phyloP scores from a whole-genome alignment of 2,113 vertebrate genomes.

The Halichoerus grypus region DNA sequence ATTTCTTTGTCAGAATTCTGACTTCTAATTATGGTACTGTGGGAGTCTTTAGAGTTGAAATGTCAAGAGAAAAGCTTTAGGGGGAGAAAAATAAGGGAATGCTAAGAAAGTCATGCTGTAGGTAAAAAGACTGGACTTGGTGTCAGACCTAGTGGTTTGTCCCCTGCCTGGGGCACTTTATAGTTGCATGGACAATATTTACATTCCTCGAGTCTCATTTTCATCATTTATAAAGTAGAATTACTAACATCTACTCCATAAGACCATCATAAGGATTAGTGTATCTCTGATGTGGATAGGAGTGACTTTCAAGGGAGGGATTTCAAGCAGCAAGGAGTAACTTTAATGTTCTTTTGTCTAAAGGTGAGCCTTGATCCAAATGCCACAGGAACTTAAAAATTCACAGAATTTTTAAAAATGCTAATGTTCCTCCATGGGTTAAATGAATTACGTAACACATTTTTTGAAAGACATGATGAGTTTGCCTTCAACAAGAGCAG shows the following conservation, averaged over 20 bases:
- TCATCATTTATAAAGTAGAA: neutral
- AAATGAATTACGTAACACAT: neutral
- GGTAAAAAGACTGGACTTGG: neutral
- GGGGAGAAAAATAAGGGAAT: constrained; percentile 24
- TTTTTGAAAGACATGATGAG: neutral
- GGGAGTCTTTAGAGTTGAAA: neutral
- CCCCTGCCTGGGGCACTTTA: neutral
- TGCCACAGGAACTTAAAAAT: neutral
- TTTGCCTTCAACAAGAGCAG: constrained; percentile 16
- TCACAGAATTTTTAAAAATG: neutral
- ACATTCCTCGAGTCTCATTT: neutral
- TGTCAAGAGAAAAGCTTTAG: neutral
- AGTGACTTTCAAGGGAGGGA: neutral
- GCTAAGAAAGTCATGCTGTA: neutral
- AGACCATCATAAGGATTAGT: neutral
- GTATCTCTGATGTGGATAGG: neutral
- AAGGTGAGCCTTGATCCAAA: neutral
- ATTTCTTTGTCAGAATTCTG: neutral
- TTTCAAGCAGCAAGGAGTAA: neutral
- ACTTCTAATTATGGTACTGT: neutral
- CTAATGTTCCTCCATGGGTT: neutral
- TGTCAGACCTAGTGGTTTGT: neutral
- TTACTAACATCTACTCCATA: neutral
- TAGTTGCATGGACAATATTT: neutral
- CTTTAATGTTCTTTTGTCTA: neutral